Percentiles rank a stretch among this genome's conserved stretches.
phyloP scores from a whole-genome alignment of 2,888 invertebrate species.

The Lochmaea capreae region DNA sequence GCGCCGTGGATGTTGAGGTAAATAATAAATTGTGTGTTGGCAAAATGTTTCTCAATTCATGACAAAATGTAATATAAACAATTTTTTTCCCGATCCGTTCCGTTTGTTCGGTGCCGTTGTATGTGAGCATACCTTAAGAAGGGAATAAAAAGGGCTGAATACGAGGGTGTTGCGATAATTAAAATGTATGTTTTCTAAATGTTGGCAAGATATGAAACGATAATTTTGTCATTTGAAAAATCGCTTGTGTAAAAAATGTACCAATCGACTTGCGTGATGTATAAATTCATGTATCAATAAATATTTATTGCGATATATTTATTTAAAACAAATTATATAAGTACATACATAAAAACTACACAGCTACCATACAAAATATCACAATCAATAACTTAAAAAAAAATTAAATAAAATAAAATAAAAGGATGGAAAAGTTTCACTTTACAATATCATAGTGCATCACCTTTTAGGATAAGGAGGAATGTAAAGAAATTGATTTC shows the following conservation, averaged over 20 bases:
- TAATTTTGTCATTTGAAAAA: not conserved
- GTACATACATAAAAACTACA: constrained; percentile 36
- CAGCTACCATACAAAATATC: constrained; percentile 46
- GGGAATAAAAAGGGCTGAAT: no score
- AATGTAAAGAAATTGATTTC: constrained; percentile 23
- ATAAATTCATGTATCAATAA: constrained; percentile 30
- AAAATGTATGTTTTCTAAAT: no score
- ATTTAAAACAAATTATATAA: constrained; percentile 28
- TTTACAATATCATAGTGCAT: constrained; percentile 46
- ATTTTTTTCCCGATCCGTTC: no score
- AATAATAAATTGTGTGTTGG: no score
- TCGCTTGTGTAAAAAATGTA: not conserved
- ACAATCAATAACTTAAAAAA: constrained; percentile 43
- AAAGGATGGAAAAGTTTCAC: constrained; percentile 40
- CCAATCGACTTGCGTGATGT: not conserved
- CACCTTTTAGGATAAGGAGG: constrained; percentile 31
- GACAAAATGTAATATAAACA: no score
- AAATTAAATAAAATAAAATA: constrained; percentile 20
- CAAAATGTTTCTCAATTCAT: no score
- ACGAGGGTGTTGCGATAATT: no score
- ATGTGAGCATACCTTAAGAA: no score
- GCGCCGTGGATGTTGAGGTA: no score
- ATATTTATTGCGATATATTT: constrained; percentile 37
- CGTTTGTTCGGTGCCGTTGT: no score
- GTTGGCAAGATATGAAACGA: no score